Evolutionary conservation across 2,888 invertebrate species (phyloP).

Genomic region (Allolobophora icterica): DNA sequence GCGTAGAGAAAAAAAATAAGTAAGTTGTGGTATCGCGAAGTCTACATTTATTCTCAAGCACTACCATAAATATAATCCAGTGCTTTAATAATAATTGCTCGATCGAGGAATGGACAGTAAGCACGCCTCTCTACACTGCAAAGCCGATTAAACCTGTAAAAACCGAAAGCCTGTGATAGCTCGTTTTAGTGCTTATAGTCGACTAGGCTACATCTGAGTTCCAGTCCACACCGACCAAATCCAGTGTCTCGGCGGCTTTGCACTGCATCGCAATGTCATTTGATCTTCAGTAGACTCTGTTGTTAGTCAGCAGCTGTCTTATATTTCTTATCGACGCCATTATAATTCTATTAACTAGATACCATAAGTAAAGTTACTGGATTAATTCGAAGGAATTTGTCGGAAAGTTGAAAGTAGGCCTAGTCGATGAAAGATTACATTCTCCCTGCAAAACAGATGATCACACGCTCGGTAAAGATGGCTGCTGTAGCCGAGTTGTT

Average conservation of each 20-base stretch:
- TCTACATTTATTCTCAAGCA: not conserved
- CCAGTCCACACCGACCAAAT: slow-evolving; percentile 18
- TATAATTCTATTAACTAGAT: not conserved
- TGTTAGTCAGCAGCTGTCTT: not conserved
- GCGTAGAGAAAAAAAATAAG: not conserved
- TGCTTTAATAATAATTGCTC: not conserved
- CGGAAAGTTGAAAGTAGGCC: not conserved
- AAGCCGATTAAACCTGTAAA: slow-evolving; percentile 12
- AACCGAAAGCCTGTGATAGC: not conserved
- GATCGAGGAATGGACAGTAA: not conserved
- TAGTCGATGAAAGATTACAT: not conserved
- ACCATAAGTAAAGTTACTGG: not conserved
- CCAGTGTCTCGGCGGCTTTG: not conserved
- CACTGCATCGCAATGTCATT: not conserved
- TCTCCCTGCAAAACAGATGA: not conserved
- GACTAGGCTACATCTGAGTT: not conserved
- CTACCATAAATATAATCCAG: not conserved
- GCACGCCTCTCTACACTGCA: not conserved
- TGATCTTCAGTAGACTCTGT: not conserved
- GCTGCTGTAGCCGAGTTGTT: not conserved
- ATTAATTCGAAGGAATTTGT: not conserved
- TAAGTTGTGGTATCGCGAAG: not conserved
- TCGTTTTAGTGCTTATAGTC: not conserved
- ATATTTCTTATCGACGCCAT: not conserved
- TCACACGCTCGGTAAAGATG: slow-evolving; percentile 23